A percentile compares a stretch with the other conserved stretches of the same genome.
Evolutionary conservation across 2,113 vertebrate genomes (phyloP).

Genomic region (Macaca fascicularis): T2T-MFA8v1.1 NC_088377.1:18142001-18142500

Average conservation of each 20-base stretch:
- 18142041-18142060: background rate
- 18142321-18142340: background rate
- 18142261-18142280: background rate
- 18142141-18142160: background rate
- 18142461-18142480: background rate
- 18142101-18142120: background rate
- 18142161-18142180: background rate
- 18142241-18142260: background rate
- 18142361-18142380: background rate
- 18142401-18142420: background rate
- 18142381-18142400: background rate
- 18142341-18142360: background rate
- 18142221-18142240: background rate
- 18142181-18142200: too few species aligned
- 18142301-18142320: background rate
- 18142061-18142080: background rate
- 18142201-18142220: background rate
- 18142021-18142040: too few species aligned
- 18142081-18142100: background rate
- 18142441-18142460: background rate
- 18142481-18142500: background rate
- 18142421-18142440: background rate
- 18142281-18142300: background rate
- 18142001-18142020: too few species aligned
- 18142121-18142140: background rate